Evolutionary conservation across 2,888 invertebrate species (phyloP), one percentile per base, ranked within the genome.

Genomic region (Hemicrepidius hirtus): DNA sequence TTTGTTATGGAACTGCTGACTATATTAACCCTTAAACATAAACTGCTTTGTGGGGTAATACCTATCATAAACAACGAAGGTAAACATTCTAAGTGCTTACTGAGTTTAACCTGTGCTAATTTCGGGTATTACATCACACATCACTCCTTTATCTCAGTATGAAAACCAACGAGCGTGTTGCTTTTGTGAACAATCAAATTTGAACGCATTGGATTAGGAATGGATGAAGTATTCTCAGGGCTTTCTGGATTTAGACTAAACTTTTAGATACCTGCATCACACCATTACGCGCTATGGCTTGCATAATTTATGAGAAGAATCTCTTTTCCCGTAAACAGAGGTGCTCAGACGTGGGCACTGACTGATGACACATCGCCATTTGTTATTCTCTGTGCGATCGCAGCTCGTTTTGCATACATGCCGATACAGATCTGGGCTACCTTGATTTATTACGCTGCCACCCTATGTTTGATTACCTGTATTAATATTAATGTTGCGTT

Each of bases 361-460:
- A 79, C 78, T 77, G 78, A 79, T 79, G 76, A 75, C 75, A 75
- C 73, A 44, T 46, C 55, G 60, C 73, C 74, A 76, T 76, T 77
- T 77, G 74, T 74, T 78, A 78, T 78, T 78, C 78, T 76, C 74
- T 66, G 76, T 75, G 64, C 75, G 78, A 78, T 78, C 79, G 77
- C 49, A 49, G 21, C 66, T 73, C 75, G 75, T 66, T 78, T 75
- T 78, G 78, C 79, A 79, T 78, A 78, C 75, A 70, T 75, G 74
- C 75, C 76, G 79, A 77, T 79, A 78, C 73, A 75, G 75, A 79
- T 79, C 78, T 77, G 55, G 71, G 67, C 60, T 71, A 64, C 67
- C 66, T 71, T 79, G 79, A 79, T 79, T 78, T 78, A 79, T 79
- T 74, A 63, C 72, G 59, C 74, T 74, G 68, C 67, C 60, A 63